Evolutionary conservation across 2,888 invertebrate species (phyloP).

Genomic region (Ditula angustiorana): DNA sequence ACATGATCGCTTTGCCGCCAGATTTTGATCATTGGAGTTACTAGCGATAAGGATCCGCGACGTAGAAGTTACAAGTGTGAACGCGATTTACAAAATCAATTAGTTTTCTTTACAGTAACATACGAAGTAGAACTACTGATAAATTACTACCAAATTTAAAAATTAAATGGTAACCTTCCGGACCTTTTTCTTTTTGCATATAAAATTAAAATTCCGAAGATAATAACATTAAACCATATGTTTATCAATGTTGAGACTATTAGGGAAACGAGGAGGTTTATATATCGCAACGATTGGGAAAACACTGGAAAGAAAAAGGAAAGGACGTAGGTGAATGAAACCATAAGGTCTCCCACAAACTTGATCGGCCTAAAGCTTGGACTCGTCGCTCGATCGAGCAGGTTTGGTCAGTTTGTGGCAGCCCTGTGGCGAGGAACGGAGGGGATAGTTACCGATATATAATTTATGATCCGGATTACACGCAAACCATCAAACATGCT

Average conservation of each 20-base stretch:
- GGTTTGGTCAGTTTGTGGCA: constrained; percentile 72
- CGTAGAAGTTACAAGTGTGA: no score
- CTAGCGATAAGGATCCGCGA: no score
- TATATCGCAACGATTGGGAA: background rate
- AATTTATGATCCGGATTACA: constrained; percentile 78
- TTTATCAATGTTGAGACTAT: background rate
- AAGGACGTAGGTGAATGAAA: constrained; percentile 26
- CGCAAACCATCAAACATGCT: constrained; percentile 85
- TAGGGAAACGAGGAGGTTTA: background rate
- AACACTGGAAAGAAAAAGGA: constrained; percentile 1
- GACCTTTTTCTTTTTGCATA: background rate
- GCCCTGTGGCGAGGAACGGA: constrained; percentile 55
- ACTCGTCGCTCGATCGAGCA: constrained; percentile 71
- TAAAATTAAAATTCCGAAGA: background rate
- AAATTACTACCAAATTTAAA: no score
- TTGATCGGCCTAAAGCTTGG: constrained; percentile 62
- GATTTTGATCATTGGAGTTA: no score
- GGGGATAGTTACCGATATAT: constrained; percentile 79
- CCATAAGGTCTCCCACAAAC: constrained; percentile 73
- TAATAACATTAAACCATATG: background rate
- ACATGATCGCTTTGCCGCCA: no score
- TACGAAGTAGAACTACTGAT: no score
- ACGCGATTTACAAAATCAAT: no score
- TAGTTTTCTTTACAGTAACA: no score
- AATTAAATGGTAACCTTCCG: no score